Percentiles rank a stretch among this genome's conserved stretches.
These are phyloP conservation scores for Nineta flava DNA, from an alignment of 2,888 invertebrate genomes.

Conservation along the genomic window DNA sequence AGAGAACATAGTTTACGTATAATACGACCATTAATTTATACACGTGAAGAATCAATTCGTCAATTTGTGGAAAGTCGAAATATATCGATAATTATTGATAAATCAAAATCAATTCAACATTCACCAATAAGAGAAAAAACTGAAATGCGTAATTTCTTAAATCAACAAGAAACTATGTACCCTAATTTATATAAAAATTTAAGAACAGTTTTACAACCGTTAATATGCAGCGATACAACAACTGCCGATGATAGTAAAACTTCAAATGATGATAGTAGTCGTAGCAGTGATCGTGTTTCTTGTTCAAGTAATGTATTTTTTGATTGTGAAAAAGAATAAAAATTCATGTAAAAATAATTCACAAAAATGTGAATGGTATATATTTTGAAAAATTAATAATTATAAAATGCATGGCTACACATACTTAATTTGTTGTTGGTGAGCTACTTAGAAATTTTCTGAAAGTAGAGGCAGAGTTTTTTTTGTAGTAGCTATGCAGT, in stretches of 20 bases:
- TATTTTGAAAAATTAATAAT: too few relatives aligned
- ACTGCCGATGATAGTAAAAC: background rate
- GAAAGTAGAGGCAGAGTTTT: too few relatives aligned
- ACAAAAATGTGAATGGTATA: too few relatives aligned
- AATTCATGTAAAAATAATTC: background rate
- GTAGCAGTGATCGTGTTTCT: too few relatives aligned
- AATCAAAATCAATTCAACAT: conserved; percentile 14
- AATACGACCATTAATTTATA: conserved; percentile 75
- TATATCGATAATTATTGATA: conserved; percentile 44
- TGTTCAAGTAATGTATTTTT: background rate
- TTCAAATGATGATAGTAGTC: background rate
- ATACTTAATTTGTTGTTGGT: too few relatives aligned
- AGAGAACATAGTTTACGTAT: conserved; percentile 69
- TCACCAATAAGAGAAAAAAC: conserved; percentile 29
- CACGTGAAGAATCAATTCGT: conserved; percentile 56
- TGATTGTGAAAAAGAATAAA: background rate
- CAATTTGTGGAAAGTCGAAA: conserved; percentile 58
- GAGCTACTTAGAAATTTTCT: too few relatives aligned
- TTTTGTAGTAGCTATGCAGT: too few relatives aligned
- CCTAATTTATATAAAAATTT: conserved; percentile 61
- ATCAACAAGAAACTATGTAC: conserved; percentile 57
- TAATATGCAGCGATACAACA: conserved; percentile 20
- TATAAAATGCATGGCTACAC: too few relatives aligned
- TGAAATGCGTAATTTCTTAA: conserved; percentile 48
- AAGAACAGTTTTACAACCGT: conserved; percentile 58